Conservation (phyloP, 2,888 invertebrate genomes). For the Hemithea aestivaria region DNA sequence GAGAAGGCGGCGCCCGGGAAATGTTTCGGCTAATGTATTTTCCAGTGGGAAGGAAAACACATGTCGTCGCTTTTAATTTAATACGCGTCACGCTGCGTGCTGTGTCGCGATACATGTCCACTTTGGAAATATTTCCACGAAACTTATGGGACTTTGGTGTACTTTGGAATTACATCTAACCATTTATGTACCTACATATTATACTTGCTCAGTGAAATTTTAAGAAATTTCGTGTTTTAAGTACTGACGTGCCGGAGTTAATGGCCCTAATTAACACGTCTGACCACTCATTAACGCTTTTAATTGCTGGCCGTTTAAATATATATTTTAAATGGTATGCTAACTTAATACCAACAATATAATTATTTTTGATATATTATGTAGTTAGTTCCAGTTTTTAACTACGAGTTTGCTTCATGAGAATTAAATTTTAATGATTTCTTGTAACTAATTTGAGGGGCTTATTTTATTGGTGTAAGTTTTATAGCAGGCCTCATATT, state of each 20-base stretch:
- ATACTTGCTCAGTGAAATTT: no score
- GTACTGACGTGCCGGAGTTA: no score
- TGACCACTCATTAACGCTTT: slow-evolving; percentile 4
- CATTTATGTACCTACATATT: no score
- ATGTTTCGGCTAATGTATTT: slow-evolving; percentile 76
- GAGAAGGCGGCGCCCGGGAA: slow-evolving; percentile 55
- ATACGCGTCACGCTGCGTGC: slow-evolving; percentile 74
- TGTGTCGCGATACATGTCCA: slow-evolving; percentile 48
- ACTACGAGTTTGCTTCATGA: slow-evolving; percentile 4
- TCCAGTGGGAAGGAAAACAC: slow-evolving; percentile 79
- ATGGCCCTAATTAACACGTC: background rate
- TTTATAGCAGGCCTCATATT: slow-evolving; percentile 1
- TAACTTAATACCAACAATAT: slow-evolving; percentile 3
- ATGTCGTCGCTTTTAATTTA: slow-evolving; percentile 78
- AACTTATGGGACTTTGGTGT: slow-evolving; percentile 25
- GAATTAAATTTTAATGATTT: slow-evolving; percentile 8
- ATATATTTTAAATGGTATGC: no score
- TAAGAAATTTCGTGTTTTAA: no score
- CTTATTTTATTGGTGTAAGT: slow-evolving; percentile 11
- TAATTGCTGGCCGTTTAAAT: no score
- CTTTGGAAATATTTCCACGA: slow-evolving; percentile 23
- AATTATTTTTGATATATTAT: slow-evolving; percentile 4
- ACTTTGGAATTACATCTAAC: slow-evolving; percentile 17
- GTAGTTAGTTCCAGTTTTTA: slow-evolving; percentile 11
- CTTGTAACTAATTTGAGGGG: slow-evolving; percentile 6